phyloP scores from a whole-genome alignment of 2,113 vertebrate genomes.

The Poeciliopsis retropinna region DNA sequence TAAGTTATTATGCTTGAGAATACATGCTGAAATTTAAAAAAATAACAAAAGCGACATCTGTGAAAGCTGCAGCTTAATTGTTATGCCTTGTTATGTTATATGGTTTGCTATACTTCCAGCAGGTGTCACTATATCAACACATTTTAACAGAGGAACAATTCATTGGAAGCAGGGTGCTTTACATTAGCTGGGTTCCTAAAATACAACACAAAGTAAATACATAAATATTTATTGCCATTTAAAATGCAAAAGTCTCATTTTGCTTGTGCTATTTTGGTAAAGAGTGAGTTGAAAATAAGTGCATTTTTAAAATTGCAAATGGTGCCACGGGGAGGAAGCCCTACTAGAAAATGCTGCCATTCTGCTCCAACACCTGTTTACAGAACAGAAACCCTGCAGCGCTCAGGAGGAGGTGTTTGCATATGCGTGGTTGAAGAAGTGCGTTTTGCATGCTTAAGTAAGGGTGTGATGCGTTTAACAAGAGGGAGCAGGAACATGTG shows the following conservation, averaged over 20 bases:
- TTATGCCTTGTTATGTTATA: neutral
- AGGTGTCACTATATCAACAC: constrained; percentile 53
- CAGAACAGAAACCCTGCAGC: constrained; percentile 1
- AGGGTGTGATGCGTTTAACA: neutral
- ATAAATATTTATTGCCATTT: neutral
- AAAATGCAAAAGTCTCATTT: neutral
- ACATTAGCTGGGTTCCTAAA: constrained; percentile 33
- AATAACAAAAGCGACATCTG: too few species aligned
- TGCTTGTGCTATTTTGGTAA: neutral
- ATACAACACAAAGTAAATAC: neutral
- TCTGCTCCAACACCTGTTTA: constrained; percentile 48
- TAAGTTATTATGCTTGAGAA: too few species aligned
- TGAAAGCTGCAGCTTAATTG: too few species aligned
- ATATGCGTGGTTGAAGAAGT: neutral
- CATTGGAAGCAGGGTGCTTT: neutral
- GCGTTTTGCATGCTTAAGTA: constrained; percentile 20
- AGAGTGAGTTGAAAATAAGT: neutral
- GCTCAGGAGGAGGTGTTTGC: neutral
- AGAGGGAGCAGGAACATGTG: neutral
- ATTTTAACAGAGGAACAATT: neutral
- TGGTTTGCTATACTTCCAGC: constrained; percentile 32
- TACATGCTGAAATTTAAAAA: too few species aligned
- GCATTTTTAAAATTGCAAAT: constrained; percentile 40
- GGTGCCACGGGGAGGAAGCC: constrained; percentile 2
- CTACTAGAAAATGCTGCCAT: neutral